Conservation (phyloP, 2,113 vertebrate genomes). For the Amblyopsis rosae region DNA sequence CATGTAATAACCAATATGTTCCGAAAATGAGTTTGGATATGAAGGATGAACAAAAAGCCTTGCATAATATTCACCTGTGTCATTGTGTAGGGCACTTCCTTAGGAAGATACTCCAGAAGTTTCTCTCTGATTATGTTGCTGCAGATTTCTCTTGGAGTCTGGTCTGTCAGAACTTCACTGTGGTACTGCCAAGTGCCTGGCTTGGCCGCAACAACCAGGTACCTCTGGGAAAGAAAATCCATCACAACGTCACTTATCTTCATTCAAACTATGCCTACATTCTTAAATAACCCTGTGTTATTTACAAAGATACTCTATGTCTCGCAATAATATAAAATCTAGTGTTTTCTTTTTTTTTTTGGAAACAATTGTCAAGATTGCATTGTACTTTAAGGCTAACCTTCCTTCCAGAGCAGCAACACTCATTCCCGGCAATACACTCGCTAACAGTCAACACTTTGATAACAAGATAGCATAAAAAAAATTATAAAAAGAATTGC, state of each 20-base stretch:
- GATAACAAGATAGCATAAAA: neutral
- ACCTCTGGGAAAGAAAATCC: slow-evolving; percentile 72
- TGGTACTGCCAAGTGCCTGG: slow-evolving; percentile 91
- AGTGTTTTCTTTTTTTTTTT: no score
- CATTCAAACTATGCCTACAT: neutral
- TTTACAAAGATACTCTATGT: no score
- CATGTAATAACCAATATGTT: no score
- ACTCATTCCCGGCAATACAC: no score
- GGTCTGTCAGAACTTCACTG: slow-evolving; percentile 88
- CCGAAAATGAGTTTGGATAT: no score
- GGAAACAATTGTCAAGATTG: no score
- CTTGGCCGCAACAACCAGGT: slow-evolving; percentile 83
- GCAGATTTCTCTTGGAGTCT: slow-evolving; percentile 88
- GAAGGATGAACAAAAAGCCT: no score
- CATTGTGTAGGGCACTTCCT: slow-evolving; percentile 89
- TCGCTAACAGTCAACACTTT: neutral
- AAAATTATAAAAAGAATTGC: no score
- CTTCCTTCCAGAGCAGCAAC: no score
- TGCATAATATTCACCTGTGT: slow-evolving; percentile 79
- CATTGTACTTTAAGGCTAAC: no score
- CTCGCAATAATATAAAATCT: no score
- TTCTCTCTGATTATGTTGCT: slow-evolving; percentile 87
- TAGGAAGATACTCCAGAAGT: slow-evolving; percentile 86
- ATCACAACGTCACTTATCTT: neutral
- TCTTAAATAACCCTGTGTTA: neutral